Base-by-base conservation (phyloP, 2,113 vertebrate genomes). In the Sylvilagus bachmani region DNA sequence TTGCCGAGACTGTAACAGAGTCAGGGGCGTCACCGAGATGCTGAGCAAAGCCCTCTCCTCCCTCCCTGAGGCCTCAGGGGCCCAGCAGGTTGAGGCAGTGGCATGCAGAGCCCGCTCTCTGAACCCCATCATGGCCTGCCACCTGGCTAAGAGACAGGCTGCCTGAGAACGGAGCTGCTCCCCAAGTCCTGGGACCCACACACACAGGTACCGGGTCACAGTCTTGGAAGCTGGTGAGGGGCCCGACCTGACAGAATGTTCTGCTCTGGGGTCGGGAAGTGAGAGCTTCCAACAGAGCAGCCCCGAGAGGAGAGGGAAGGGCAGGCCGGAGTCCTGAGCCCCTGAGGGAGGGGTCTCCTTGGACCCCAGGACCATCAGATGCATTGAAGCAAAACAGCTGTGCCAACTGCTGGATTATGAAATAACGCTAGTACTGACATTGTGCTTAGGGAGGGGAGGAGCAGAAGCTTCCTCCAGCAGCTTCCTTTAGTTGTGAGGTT, bases 1-100 rank as follows among this genome's bases (percentile, higher is more conserved):
- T 14, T 98, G 98, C 10, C 98, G 98, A 92, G 98, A 94, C 98
- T 99, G 95, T 86, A 98, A 93, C 77, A 97, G 67, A 96, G 49
- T 81, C 67, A 97, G 27, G 17, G 61, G 55, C 4, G 62, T 33
- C 58, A 8, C 6, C 1, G 31, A 69, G 31, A 38, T 6, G 33
- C 73, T 36, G 58, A 74, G 67, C 8, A 58, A n/a, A 10, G 44
- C 29, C 5, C 14, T 11, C 10, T 13, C 21, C 29, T 17, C 2
- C 3, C 38, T 53, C 80, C 53, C 53, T 75, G 29, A 71, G 70
- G 14, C 22, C 10, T 3, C 36, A 79, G 21, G 67, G 62, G 51
- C 9, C 0, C 0, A 33, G 49, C 86, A 2, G 69, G 31, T 31
- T 44, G 5, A 31, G 5, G 22, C 73, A 1, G 0, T 29, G 44